These are phyloP conservation scores for Pogonomyrmex barbatus DNA, from an alignment of 1,140 invertebrate species.

Conservation along the genomic window DNA sequence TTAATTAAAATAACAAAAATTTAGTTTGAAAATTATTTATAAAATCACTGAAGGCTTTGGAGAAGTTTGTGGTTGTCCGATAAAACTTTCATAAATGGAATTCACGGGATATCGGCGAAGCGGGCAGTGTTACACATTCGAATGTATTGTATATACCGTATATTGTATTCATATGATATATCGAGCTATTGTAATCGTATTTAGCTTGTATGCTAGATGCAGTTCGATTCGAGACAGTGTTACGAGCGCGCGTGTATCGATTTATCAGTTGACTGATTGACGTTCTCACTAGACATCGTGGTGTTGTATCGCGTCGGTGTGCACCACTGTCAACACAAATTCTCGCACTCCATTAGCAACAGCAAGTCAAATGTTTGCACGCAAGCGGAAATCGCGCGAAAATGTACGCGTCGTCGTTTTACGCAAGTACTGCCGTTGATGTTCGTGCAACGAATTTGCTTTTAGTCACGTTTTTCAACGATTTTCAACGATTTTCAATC, in stretches of 20 bases:
- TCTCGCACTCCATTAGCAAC: constrained; percentile 64
- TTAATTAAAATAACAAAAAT: background rate
- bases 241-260: constrained; percentile 31
- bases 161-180: background rate
- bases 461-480: background rate
- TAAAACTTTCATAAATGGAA: background rate
- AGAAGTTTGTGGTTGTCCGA: background rate
- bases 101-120: background rate
- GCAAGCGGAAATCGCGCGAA: constrained; percentile 35
- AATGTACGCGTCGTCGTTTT: constrained; percentile 34
- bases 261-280: constrained; percentile 66
- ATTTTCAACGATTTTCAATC: background rate
- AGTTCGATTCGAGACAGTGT: constrained; percentile 3
- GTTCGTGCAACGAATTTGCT: background rate
- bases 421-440: background rate
- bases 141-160: constrained; percentile 19
- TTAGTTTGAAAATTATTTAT: no score
- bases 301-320: constrained; percentile 29
- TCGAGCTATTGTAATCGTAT: constrained; percentile 24
- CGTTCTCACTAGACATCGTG: constrained; percentile 49
- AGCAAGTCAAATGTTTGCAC: constrained; percentile 58
- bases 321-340: constrained; percentile 53
- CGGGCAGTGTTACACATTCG: background rate
- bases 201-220: constrained; percentile 29
- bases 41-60: no score